These are phyloP conservation scores for Pantala flavescens DNA, from an alignment of 1,140 invertebrate species.

Conservation along the genomic window DNA sequence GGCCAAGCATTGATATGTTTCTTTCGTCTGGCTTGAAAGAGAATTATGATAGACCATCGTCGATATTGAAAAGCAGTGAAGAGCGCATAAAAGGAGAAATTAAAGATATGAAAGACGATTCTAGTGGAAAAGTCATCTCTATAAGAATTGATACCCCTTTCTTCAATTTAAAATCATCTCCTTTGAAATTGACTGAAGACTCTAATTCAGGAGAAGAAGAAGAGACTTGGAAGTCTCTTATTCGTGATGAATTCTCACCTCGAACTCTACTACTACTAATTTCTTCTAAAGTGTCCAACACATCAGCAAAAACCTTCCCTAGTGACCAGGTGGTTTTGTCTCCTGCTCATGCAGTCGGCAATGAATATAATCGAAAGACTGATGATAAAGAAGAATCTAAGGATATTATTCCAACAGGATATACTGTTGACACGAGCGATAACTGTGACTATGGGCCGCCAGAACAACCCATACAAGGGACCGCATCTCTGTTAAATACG, in stretches of 20 bases:
- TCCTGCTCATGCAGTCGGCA: not conserved
- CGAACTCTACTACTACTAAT: not conserved
- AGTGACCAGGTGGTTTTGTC: not conserved
- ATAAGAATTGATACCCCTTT: not conserved
- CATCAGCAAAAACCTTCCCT: not conserved
- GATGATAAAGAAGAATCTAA: not conserved
- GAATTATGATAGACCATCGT: not conserved
- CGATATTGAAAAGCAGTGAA: not conserved
- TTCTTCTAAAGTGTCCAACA: not conserved
- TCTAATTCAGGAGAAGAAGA: too few relatives aligned
- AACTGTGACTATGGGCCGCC: too few relatives aligned
- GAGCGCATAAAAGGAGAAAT: too few relatives aligned
- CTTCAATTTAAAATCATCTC: too few relatives aligned
- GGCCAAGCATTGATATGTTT: conserved; percentile 42
- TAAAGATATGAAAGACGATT: too few relatives aligned
- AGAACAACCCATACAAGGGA: not conserved
- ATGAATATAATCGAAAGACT: not conserved
- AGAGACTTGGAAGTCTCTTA: too few relatives aligned
- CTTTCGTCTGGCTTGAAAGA: conserved; percentile 34
- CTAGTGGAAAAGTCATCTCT: not conserved
- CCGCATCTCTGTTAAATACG: not conserved
- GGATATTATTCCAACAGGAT: not conserved
- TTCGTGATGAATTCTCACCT: not conserved
- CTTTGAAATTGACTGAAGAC: too few relatives aligned
- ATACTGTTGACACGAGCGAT: not conserved